Evolutionary conservation across 2,888 invertebrate species (phyloP), one percentile per base, ranked within the genome.

Genomic region (Geophilus truncorum): DNA sequence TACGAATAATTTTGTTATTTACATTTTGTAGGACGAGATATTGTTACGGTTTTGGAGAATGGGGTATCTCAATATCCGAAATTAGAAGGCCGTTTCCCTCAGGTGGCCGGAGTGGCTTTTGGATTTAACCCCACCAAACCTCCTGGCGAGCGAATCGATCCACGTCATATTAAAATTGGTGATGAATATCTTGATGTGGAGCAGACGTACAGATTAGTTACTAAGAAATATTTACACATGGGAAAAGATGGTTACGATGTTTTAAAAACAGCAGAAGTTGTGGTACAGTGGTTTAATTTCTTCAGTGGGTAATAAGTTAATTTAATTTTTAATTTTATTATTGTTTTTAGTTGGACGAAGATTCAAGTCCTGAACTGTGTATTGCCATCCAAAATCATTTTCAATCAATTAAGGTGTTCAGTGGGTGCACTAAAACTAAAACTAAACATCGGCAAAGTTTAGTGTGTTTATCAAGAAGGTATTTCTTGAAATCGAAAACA

Each of bases 311-410:
- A 5, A n/a, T 75, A n/a, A 6, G 3, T 25, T 75, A 15, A 25
- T 75, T 75, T 75, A 10, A 57, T 25, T 5, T 21, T 9, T 6
- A 25, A 34, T 12, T 2, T 77, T 77, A 34, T 12, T 6, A 34
- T 77, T 77, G 34, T 28, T 36, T 80, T 15, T 34, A 94, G 94
- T 90, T 94, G 84, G 91, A 92, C 84, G 93, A 94, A 80, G 96
- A 96, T 86, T 92, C 93, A 87, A 94, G 94, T 84, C 94, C 95
- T 0, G 93, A 94, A 85, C 87, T 96, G 82, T 93, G 93, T 9
- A 91, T 94, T 84, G 93, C 94, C 0, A 90, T 96, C 25, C 94
- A 95, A 88, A 96, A 96, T 87, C 95, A 96, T 86, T 96, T 96
- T 88, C 91, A 93, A 81, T 93, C 96, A 1, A 94, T 96, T 84